Percentiles rank a stretch among this genome's conserved stretches.
These are phyloP conservation scores for Cynopterus sphinx DNA, from an alignment of 2,797 vertebrate species.

Conservation along the genomic window DNA sequence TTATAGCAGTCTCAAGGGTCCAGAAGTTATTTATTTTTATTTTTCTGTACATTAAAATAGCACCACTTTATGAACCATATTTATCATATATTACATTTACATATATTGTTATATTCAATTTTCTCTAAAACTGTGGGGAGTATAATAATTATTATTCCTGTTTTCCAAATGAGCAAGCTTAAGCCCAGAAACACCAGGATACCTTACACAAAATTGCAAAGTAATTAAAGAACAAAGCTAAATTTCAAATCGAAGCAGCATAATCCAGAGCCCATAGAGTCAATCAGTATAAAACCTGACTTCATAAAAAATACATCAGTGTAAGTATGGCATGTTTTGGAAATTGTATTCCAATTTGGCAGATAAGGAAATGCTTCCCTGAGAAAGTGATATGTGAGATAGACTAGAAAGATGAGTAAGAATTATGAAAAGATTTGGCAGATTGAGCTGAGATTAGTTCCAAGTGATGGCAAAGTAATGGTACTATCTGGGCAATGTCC, in stretches of 20 bases:
- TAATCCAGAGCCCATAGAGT: not conserved
- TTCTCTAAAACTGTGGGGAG: not conserved
- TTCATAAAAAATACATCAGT: not conserved
- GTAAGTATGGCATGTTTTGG: not conserved
- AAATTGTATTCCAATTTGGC: not conserved
- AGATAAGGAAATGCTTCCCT: not conserved
- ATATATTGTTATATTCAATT: not conserved
- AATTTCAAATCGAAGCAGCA: not conserved
- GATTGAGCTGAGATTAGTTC: not conserved
- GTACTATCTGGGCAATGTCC: not conserved
- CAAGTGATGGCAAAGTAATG: not conserved
- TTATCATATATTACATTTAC: not conserved
- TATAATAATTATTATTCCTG: not conserved
- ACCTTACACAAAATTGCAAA: not conserved
- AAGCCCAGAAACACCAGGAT: not conserved
- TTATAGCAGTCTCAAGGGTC: not conserved
- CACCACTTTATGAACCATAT: not conserved
- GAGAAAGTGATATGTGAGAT: not conserved
- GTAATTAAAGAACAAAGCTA: not conserved
- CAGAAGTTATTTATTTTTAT: not conserved
- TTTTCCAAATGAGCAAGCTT: not conserved
- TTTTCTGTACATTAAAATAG: not conserved
- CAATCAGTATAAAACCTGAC: not conserved
- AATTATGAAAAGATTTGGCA: not conserved
- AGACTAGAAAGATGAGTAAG: not conserved